Conservation (phyloP, 1,140 invertebrate genomes). For the Chrysoperla carnea region DNA sequence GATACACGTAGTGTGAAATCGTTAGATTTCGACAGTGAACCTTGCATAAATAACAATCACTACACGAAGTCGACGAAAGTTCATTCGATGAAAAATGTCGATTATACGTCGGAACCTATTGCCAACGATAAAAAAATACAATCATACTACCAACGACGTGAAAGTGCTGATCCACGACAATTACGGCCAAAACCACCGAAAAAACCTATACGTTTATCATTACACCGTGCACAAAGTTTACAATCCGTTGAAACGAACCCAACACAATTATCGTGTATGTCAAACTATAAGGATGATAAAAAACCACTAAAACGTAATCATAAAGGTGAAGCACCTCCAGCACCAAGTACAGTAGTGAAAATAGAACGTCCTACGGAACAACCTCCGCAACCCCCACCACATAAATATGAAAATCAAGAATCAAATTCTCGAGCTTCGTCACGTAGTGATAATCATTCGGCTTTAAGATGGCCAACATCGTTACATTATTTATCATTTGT, state of each 20-base stretch:
- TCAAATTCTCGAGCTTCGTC: conserved; percentile 19
- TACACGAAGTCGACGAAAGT: conserved; percentile 9
- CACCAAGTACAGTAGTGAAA: conserved; percentile 1
- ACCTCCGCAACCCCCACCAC: not conserved
- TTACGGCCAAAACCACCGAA: conserved; percentile 56
- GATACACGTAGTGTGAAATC: conserved; percentile 42
- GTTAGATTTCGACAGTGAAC: conserved; percentile 44
- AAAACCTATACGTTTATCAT: conserved; percentile 61
- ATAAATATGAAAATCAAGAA: not conserved
- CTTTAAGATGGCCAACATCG: conserved; percentile 23
- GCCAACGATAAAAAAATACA: conserved; percentile 28
- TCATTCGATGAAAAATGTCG: conserved; percentile 11
- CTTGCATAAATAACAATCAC: conserved; percentile 24
- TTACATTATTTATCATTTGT: conserved; percentile 18
- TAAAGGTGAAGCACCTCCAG: conserved; percentile 28
- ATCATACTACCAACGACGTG: conserved; percentile 9
- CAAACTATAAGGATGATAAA: conserved; percentile 14
- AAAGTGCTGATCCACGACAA: conserved; percentile 20
- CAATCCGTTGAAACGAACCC: conserved; percentile 46
- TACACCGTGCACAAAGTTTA: conserved; percentile 63
- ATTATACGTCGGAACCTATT: conserved; percentile 35
- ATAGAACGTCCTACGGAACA: not conserved
- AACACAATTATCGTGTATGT: conserved; percentile 12
- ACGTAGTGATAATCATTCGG: conserved; percentile 27
- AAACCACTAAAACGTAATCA: conserved; percentile 34